Evolutionary conservation across 2,888 invertebrate species (phyloP), one percentile per base, ranked within the genome.

Genomic region (Chironomus riparius): DNA sequence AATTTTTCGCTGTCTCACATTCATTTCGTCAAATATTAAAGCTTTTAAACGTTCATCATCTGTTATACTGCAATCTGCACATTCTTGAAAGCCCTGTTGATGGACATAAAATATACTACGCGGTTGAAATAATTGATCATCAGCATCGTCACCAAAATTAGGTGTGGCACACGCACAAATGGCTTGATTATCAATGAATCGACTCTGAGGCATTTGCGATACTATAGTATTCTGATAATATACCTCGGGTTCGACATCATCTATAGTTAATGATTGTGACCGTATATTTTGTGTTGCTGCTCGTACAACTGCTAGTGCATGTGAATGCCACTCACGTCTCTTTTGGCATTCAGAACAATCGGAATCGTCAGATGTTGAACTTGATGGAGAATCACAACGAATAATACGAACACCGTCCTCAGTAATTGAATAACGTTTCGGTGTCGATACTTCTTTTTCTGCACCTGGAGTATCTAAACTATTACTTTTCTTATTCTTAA

Each of bases 381-480:
- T 82, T 38, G 84, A 84, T 4, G 84, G 84, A n/a, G 84, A 83
- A 76, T 83, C 82, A 73, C 84, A 84, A 56, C 84, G 82, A 76
- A 84, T 84, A 62, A 84, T 84, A 68, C 83, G 83, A 24, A 89
- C 89, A 78, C 90, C 90, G 85, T 90, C 90, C 83, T 89, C 90
- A 70, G 89, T 90, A 78, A 90, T 87, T 76, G 91, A 90, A 80
- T 90, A 90, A 76, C 90, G 86, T 81, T 90, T 90, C 4, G 89
- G 88, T 77, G 87, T 84, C 78, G 87, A 87, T 75, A 87, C 76
- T 22, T 77, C 70, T 21, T 77, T 76, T 68, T 89, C 88, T 62
- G 90, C 90, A 81, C 88, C 90, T n/a, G 89, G 89, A 2, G 89
- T 89, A 85, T 92, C 92, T 80, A 92, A 86, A 80, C 91, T 92